Base-by-base conservation (phyloP, 1,140 invertebrate genomes). In the Drosophila insularis region DNA sequence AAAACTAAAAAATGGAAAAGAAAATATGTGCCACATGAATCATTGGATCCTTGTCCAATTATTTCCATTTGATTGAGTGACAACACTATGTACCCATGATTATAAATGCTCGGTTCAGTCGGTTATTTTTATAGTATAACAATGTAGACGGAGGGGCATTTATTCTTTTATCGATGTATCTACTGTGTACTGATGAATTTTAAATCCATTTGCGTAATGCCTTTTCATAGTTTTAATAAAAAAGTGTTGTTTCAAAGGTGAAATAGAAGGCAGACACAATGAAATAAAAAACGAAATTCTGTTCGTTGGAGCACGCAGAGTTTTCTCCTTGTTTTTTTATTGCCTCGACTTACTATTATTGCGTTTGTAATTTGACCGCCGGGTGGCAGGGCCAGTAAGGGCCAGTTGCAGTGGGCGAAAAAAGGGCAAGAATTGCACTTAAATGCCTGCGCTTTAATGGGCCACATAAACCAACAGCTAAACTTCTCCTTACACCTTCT, bases 391-490 rank as follows among this genome's bases (percentile, higher is more conserved):
- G 37, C n/a, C n/a, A n/a, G 10, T 10, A 19, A 53, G 35, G 17
- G 43, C 6, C 10, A 19, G 8, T 10, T 37, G 35, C 35, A 50
- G 43, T 50, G 43, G 43, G 8, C 19, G 17, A 21, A 50, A 50
- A 27, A 21, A 4, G 14, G 3, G 17, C 17, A 19, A 21, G 17
- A 50, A 17, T 50, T 50, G 43, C 43, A 50, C 43, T 50, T 50
- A 4, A 21, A 50, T 68, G 72, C 71, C 56, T 68, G 72, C 55
- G 56, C 72, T 75, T 63, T 75, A 63, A 75, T 43, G 68, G 73
- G 63, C 73, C 73, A 74, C 64, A 46, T 46, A 46, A 75, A 68
- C 63, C 21, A 61, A 46, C n/a, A 50, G 19, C 10, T 11, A 50
- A 21, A 32, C 10, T 11, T 39, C 21, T 37, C 8, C 39, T 19